phyloP scores from a whole-genome alignment of 2,888 invertebrate genomes.

The Liposcelis brunnea region DNA sequence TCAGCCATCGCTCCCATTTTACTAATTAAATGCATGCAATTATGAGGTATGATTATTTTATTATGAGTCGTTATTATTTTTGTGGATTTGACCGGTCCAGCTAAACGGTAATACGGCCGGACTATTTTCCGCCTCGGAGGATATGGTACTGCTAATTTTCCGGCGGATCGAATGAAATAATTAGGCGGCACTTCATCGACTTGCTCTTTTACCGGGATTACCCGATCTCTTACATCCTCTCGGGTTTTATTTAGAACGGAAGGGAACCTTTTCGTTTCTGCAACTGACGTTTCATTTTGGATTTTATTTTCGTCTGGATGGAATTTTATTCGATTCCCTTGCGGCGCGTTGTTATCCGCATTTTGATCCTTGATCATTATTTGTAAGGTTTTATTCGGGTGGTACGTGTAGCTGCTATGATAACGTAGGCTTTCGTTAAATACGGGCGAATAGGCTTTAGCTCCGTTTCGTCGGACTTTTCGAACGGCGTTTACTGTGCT shows the following conservation, averaged over 20 bases:
- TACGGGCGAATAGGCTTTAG: no score
- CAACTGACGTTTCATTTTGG: background rate
- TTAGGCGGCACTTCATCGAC: background rate
- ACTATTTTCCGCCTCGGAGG: background rate
- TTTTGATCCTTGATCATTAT: constrained; percentile 2
- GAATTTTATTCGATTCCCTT: background rate
- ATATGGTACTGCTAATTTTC: background rate
- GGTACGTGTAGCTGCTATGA: background rate
- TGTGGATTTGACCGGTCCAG: background rate
- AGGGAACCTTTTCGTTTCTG: background rate
- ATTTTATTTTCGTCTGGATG: no score
- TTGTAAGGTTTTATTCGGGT: constrained; percentile 3
- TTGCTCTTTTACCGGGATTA: constrained; percentile 3
- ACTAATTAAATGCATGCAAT: background rate
- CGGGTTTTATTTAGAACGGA: background rate
- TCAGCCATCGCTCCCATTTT: background rate
- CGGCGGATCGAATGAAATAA: no score
- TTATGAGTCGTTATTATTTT: background rate
- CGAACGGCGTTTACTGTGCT: background rate
- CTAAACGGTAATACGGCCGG: no score
- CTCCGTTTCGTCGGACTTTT: background rate
- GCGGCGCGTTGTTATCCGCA: background rate
- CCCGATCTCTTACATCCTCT: background rate
- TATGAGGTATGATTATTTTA: background rate
- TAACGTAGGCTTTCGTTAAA: background rate